Evolutionary conservation across 2,113 vertebrate genomes (phyloP), one percentile per base, ranked within the genome.

Genomic region (Sciurus niger): DNA sequence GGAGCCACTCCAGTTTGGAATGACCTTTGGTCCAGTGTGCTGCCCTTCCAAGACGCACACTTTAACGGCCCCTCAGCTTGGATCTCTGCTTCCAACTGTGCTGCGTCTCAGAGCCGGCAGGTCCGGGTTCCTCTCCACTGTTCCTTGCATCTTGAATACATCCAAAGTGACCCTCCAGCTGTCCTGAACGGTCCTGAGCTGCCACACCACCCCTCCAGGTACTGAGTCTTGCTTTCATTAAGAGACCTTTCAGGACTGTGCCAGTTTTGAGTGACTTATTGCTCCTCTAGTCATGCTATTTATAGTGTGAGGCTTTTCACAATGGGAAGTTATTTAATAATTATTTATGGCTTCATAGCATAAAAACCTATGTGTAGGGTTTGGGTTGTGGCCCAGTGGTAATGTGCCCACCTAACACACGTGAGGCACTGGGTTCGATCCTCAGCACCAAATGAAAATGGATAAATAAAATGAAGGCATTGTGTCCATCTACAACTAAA

Each of bases 41-140:
- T 0, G 16, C 8, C 5, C 17, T 51, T 70, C 37, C 63, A 17
- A 4, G 17, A 1, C 1, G 7, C 0, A 37, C 65, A 63, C 11
- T 22, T 4, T 17, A 12, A 30, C 5, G n/a, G 34, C 0, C 1
- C 14, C 0, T 12, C 28, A 6, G 1, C 78, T 88, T 16, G 18
- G 10, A 12, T 13, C 65, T 51, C 55, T 74, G 70, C 13, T 89
- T 65, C 22, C 28, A 20, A 0, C 46, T 25, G 6, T 24, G 17
- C 17, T 48, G 6, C 40, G 40, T 43, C 48, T 95, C 28, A 17
- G 58, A 4, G 1, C 4, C 48, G 22, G 2, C 6, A 3, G 12
- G 8, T 24, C 46, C 25, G 22, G 1, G 30, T 9, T 14, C 72
- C 55, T 9, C 4, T 20, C 20, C 0, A 2, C 78, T 17, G 6